Base-by-base conservation (phyloP, 2,113 vertebrate genomes). In the Trichomycterus rosablanca region DNA sequence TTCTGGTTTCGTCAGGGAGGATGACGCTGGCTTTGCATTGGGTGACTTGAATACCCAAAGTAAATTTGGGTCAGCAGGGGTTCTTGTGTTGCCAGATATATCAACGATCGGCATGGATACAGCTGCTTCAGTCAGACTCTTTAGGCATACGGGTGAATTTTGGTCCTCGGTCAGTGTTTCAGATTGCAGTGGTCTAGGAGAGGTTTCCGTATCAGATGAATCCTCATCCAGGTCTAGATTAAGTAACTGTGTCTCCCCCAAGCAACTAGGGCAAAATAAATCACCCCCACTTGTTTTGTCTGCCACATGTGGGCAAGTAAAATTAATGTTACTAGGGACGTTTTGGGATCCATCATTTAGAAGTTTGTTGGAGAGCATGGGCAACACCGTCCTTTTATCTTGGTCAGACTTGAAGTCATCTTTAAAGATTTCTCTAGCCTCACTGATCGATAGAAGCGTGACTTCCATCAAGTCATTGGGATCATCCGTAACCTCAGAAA, bases 241-340 rank as follows among this genome's bases (percentile, higher is more conserved):
- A 61, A 66, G 45, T 19, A 56, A 14, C 19, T 58, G 59, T 26
- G 63, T 61, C 53, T 52, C 16, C 9, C 51, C 24, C 63, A 58
- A 71, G 57, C 63, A 67, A 11, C 3, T 18, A 6, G 3, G 2
- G 40, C 62, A 61, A 20, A 66, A 63, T 19, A 43, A 10, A 12
- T 45, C 53, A 16, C 4, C 34, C 44, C 19, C 51, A 45, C 4
- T 3, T 7, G 4, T n/a, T n/a, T n/a, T 15, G 11, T 32, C 14
- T 7, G 3, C 42, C 22, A 19, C 18, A 34, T 58, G 26, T 20
- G 59, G 20, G 11, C 46, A 63, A 32, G 48, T 58, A 4, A 61
- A 58, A 44, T 14, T 62, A 15, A 24, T 44, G 16, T 51, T 24
- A 42, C 10, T n/a, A 1, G 7, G 7, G n/a, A n/a, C n/a, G n/a